Percentiles rank a stretch among this genome's conserved stretches.
These are phyloP conservation scores for Petromus typicus DNA, from an alignment of 2,113 vertebrate genomes.

Conservation along the genomic window DNA sequence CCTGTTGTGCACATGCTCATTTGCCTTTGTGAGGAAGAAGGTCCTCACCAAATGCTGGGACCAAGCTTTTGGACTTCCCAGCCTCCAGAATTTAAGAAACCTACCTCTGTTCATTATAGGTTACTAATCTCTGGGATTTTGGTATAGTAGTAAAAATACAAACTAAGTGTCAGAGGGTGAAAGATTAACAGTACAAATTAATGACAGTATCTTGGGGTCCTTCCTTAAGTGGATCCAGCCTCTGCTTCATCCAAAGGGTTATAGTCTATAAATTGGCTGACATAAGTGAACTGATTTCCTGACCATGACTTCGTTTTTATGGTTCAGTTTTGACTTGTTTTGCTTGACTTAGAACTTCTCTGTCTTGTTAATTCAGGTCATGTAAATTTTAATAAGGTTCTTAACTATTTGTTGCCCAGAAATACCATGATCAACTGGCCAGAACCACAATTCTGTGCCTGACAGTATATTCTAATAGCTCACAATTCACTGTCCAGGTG, in stretches of 20 bases:
- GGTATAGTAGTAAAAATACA: neutral
- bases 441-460: neutral
- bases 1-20: neutral
- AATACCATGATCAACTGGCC: neutral
- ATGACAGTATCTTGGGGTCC: neutral
- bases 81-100: neutral
- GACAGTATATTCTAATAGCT: neutral
- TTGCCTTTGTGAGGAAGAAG: neutral
- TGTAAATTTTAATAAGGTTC: neutral
- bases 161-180: neutral
- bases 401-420: neutral
- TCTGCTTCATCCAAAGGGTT: neutral
- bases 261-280: neutral
- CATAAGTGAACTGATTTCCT: neutral
- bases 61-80: neutral
- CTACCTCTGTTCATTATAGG: neutral
- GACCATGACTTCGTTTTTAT: neutral
- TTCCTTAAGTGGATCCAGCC: neutral
- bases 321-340: neutral
- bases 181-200: neutral
- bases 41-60: neutral
- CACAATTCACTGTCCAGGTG: neutral
- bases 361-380: neutral
- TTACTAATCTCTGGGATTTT: neutral
- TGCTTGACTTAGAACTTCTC: neutral